phyloP scores from a whole-genome alignment of 2,888 invertebrate genomes.

The Leptarthrus brevirostris region DNA sequence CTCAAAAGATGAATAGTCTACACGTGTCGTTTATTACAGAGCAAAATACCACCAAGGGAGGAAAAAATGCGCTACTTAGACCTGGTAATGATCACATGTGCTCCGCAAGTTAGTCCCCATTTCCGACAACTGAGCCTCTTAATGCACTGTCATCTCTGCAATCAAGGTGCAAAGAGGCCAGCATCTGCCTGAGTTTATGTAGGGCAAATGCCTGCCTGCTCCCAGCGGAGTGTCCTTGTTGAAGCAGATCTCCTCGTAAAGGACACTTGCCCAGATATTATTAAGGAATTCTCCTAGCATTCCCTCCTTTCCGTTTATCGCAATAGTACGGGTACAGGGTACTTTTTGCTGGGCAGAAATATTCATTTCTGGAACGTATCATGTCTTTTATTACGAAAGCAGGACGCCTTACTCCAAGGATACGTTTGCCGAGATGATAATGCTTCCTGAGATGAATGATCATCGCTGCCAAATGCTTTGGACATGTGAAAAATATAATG shows the following conservation, averaged over 20 bases:
- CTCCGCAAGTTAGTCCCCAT: constrained; percentile 3
- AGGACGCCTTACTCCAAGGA: not conserved
- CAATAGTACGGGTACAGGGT: not conserved
- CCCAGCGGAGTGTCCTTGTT: not conserved
- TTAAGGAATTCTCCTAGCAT: constrained; percentile 2
- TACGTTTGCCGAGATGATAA: not conserved
- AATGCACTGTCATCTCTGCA: constrained; percentile 34
- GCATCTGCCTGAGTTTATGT: not conserved
- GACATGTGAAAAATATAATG: constrained; percentile 39
- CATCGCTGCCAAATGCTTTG: constrained; percentile 35
- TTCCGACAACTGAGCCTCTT: constrained; percentile 8
- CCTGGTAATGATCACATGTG: constrained; percentile 26
- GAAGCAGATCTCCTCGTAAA: not conserved
- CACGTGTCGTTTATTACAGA: constrained; percentile 25
- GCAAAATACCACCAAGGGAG: constrained; percentile 1
- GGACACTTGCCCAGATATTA: constrained; percentile 7
- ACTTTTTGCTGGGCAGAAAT: not conserved
- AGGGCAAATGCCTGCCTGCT: not conserved
- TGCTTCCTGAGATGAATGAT: constrained; percentile 43
- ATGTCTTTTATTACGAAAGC: constrained; percentile 1
- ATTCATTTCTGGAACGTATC: not conserved
- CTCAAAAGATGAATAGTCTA: constrained; percentile 1
- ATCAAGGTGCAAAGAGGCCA: constrained; percentile 14
- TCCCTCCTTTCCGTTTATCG: not conserved
- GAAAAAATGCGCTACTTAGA: not conserved